Conservation (phyloP, 2,888 invertebrate species). For the Sceliomorpha sp. region DNA sequence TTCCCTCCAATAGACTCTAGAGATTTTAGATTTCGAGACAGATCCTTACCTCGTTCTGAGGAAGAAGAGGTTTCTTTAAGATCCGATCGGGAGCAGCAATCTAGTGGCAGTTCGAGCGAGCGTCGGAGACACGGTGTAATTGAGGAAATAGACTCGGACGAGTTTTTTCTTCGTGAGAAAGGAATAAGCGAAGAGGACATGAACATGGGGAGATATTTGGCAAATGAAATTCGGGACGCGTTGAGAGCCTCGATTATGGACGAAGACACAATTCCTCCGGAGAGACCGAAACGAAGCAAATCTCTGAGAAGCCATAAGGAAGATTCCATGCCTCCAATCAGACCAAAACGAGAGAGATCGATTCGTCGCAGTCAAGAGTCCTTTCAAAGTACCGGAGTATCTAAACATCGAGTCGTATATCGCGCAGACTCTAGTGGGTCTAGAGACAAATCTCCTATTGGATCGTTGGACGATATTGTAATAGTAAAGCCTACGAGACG, state of each 20-base stretch:
- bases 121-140: constrained; percentile 85
- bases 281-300: constrained; percentile 68
- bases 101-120: constrained; percentile 84
- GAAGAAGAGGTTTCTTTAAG: constrained; percentile 67
- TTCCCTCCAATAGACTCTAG: constrained; percentile 68
- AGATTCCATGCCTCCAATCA: constrained; percentile 77
- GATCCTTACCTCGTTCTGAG: constrained; percentile 54
- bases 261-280: constrained; percentile 65
- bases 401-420: constrained; percentile 72
- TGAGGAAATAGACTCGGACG: constrained; percentile 93
- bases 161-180: constrained; percentile 91
- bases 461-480: constrained; percentile 74
- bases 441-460: constrained; percentile 49
- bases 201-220: constrained; percentile 88
- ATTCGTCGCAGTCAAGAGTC: constrained; percentile 66
- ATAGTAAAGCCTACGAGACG: constrained; percentile 74
- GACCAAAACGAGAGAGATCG: constrained; percentile 80
- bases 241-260: constrained; percentile 85
- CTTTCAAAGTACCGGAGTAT: constrained; percentile 42
- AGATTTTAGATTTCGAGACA: constrained; percentile 59
- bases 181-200: constrained; percentile 92
- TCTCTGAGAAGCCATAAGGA: constrained; percentile 69
- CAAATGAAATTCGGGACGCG: constrained; percentile 90
- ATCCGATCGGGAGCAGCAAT: constrained; percentile 82
- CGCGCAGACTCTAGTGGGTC: constrained; percentile 61